These are phyloP conservation scores for Origma solitaria DNA, from an alignment of 2,113 vertebrate species.

Conservation along the genomic window DNA sequence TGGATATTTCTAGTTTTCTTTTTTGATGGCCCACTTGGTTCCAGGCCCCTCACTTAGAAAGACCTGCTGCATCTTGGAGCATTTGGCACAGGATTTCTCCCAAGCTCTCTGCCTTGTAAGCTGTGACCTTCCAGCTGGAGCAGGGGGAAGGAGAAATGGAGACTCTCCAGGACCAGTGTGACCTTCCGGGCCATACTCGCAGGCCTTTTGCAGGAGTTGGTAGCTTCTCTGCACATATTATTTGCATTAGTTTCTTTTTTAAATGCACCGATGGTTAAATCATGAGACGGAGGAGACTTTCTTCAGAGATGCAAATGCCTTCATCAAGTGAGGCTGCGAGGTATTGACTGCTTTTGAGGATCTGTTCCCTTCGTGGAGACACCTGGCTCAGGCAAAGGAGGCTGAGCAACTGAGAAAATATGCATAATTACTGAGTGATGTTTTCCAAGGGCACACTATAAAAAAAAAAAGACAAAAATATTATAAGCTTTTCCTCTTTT, in stretches of 20 bases:
- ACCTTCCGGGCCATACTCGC: neutral
- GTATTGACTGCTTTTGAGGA: neutral
- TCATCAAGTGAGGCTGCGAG: neutral
- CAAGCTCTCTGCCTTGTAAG: neutral
- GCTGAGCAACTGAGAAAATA: neutral
- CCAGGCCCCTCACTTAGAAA: neutral
- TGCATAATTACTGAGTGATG: neutral
- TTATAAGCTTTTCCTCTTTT: neutral
- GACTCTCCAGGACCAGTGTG: neutral
- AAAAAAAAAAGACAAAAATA: neutral
- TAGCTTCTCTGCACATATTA: neutral
- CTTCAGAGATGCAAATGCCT: neutral
- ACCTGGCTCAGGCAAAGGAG: neutral
- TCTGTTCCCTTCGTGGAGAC: neutral
- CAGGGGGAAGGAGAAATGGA: neutral
- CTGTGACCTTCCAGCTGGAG: neutral
- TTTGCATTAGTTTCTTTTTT: neutral
- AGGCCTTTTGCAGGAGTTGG: neutral
- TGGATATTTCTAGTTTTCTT: neutral
- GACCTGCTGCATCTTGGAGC: neutral
- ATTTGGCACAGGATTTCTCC: neutral
- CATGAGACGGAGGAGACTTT: neutral
- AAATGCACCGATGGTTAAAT: neutral
- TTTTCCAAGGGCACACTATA: neutral
- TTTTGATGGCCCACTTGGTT: neutral